phyloP scores from a whole-genome alignment of 2,113 vertebrate species.

The Ctenodactylus gundi region DNA sequence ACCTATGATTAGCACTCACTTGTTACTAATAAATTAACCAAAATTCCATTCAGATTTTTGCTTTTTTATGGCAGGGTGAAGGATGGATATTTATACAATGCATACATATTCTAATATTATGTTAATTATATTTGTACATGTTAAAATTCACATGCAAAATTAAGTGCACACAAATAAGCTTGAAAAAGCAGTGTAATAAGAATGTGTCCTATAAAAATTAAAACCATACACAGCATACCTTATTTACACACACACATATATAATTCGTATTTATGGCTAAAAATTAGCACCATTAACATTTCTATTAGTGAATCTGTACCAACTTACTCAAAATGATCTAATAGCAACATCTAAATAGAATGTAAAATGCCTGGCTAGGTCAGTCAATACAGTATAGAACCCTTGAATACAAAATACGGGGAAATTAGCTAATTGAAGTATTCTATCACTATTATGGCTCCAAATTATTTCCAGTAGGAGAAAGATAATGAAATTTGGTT shows the following conservation, averaged over 20 bases:
- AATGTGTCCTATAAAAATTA: background rate
- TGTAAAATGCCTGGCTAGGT: too few species aligned
- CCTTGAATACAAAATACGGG: too few species aligned
- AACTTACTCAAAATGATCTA: slow-evolving; percentile 3
- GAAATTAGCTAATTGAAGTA: background rate
- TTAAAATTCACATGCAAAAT: background rate
- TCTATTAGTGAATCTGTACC: background rate
- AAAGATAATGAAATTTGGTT: background rate
- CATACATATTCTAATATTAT: background rate
- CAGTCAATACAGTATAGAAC: too few species aligned
- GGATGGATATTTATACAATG: background rate
- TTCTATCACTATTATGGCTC: background rate
- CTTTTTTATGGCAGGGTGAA: background rate
- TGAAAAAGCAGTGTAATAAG: background rate
- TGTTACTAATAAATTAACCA: background rate
- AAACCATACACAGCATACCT: background rate
- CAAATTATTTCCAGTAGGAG: background rate
- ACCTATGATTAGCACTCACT: background rate
- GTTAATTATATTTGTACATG: background rate
- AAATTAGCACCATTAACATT: background rate
- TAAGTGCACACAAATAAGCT: background rate
- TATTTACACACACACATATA: background rate
- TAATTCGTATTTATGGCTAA: background rate
- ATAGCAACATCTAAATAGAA: background rate
- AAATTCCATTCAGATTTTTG: too few species aligned